Percentiles rank a stretch among this genome's conserved stretches.
Evolutionary conservation across 2,797 vertebrate species (phyloP).

Genomic region (Catamblyrhynchus diadema): DNA sequence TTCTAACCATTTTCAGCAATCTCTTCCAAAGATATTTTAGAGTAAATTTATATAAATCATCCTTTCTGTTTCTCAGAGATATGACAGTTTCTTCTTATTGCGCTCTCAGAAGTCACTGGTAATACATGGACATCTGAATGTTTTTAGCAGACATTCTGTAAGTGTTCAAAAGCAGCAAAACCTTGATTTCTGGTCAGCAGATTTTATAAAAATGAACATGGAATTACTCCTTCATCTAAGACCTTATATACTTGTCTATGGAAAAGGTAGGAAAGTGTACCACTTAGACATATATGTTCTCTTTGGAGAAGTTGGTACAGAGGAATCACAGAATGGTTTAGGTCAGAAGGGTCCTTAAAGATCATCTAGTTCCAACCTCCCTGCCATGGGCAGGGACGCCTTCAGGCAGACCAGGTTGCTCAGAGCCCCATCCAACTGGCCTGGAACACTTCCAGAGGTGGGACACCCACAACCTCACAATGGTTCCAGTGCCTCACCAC

Average conservation of each 20-base stretch:
- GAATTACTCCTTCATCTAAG: not conserved
- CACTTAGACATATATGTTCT: not conserved
- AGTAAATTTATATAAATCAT: not conserved
- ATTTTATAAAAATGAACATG: not conserved
- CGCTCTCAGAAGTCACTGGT: not conserved
- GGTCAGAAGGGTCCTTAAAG: not conserved
- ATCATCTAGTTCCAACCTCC: not conserved
- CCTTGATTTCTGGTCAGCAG: not conserved
- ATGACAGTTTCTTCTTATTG: not conserved
- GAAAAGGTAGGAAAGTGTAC: not conserved
- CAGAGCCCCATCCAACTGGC: not conserved
- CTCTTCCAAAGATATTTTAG: not conserved
- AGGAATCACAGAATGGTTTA: not conserved
- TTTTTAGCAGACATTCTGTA: not conserved
- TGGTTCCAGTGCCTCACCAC: not conserved
- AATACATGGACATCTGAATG: not conserved
- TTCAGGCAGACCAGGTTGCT: not conserved
- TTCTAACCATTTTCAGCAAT: not conserved
- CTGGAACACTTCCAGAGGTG: not conserved
- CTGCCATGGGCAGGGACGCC: not conserved
- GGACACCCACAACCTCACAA: not conserved
- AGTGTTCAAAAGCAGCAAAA: not conserved
- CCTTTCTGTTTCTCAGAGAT: not conserved
- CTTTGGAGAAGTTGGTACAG: not conserved
- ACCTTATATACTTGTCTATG: not conserved